Conservation (phyloP, 2,888 invertebrate species). For the Rhingia campestris region DNA sequence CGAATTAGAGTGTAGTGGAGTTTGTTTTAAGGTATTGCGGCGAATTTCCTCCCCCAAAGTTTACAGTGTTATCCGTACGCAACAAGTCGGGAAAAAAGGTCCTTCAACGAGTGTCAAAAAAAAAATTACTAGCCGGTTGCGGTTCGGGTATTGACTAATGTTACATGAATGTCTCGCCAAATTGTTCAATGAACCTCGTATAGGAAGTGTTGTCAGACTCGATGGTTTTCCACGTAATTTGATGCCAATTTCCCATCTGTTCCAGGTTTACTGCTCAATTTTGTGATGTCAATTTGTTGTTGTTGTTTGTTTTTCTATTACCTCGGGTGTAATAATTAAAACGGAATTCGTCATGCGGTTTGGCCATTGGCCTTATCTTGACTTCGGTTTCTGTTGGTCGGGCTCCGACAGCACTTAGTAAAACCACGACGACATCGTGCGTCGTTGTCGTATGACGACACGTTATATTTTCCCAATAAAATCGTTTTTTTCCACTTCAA, state of each 20-base stretch:
- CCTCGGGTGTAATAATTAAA: constrained; percentile 2
- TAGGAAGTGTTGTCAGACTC: background rate
- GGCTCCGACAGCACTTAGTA: background rate
- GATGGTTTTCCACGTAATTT: background rate
- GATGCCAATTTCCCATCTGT: background rate
- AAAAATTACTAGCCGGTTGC: background rate
- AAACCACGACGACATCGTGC: constrained; percentile 3
- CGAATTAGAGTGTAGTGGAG: background rate
- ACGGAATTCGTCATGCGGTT: constrained; percentile 43
- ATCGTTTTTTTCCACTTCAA: constrained; percentile 16
- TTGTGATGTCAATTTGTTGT: background rate
- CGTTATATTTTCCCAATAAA: constrained; percentile 24
- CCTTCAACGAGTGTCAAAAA: background rate
- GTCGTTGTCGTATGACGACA: constrained; percentile 24
- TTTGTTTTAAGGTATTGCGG: constrained; percentile 39
- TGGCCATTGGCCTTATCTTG: constrained; percentile 34
- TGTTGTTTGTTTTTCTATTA: constrained; percentile 1
- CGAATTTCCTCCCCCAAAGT: constrained; percentile 41
- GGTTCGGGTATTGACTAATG: background rate
- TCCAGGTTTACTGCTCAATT: constrained; percentile 9
- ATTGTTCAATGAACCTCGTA: constrained; percentile 16
- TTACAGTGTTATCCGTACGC: constrained; percentile 24
- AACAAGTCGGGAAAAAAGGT: constrained; percentile 55
- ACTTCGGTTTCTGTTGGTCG: constrained; percentile 25
- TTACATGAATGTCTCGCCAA: background rate